Evolutionary conservation across 2,113 vertebrate species (phyloP).

Genomic region (Xiphophorus hellerii): DNA sequence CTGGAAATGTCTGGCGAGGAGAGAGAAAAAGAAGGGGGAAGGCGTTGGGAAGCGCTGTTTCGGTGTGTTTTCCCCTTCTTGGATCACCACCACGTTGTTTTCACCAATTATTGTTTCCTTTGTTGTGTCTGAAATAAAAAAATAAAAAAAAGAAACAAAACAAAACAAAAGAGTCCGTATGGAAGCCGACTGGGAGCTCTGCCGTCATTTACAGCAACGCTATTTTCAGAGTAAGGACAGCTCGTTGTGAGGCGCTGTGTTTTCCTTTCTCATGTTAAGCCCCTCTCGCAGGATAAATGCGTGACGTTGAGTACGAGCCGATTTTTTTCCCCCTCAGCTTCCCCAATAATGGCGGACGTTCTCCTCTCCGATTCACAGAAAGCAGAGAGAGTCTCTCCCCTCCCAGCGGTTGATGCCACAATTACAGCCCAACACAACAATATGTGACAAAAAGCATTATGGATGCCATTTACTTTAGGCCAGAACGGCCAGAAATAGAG

Average conservation of each 20-base stretch:
- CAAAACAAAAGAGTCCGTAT: constrained; percentile 54
- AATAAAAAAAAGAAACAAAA: constrained; percentile 40
- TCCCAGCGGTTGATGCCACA: constrained; percentile 78
- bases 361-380: constrained; percentile 70
- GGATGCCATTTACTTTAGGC: too few relatives aligned
- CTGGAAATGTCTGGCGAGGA: constrained; percentile 52
- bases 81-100: constrained; percentile 82
- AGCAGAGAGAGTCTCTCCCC: constrained; percentile 58
- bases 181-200: constrained; percentile 27
- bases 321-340: constrained; percentile 66
- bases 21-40: constrained; percentile 27
- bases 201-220: background rate
- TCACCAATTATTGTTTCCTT: constrained; percentile 83
- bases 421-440: constrained; percentile 46
- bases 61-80: constrained; percentile 72
- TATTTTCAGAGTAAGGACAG: constrained; percentile 4
- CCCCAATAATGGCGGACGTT: constrained; percentile 85
- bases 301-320: constrained; percentile 71
- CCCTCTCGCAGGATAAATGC: constrained; percentile 47
- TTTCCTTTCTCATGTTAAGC: constrained; percentile 40
- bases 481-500: too few relatives aligned
- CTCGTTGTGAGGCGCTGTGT: background rate
- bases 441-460: background rate
- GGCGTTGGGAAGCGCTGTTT: constrained; percentile 67
- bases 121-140: constrained; percentile 77